These are phyloP conservation scores for Helarctos malayanus DNA, from an alignment of 2,797 vertebrate genomes.

Conservation along the genomic window DNA sequence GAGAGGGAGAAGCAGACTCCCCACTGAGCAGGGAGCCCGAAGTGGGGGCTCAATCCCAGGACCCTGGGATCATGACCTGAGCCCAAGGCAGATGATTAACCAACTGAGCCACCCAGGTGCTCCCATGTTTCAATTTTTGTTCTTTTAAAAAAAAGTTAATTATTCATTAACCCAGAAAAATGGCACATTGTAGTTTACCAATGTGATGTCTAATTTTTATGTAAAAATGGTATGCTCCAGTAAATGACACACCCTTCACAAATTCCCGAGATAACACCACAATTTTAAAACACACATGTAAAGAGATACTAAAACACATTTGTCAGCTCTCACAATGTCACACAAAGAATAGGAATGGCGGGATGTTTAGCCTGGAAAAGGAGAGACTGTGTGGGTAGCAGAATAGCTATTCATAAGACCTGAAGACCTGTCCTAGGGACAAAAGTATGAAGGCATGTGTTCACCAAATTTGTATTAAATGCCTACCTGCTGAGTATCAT, in stretches of 20 bases:
- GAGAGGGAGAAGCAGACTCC: not conserved
- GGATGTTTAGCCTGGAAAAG: not conserved
- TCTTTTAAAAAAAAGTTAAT: constrained; percentile 39
- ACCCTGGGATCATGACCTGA: too few species aligned
- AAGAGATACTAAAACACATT: not conserved
- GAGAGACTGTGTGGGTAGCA: not conserved
- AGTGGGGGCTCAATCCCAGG: too few species aligned
- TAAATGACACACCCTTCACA: constrained; percentile 32
- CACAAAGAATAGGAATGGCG: not conserved
- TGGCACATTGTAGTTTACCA: constrained; percentile 28
- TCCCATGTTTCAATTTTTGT: not conserved
- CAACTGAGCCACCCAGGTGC: too few species aligned
- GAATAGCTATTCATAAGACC: not conserved
- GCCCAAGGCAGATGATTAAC: too few species aligned
- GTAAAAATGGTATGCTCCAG: constrained; percentile 28
- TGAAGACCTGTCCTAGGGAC: not conserved
- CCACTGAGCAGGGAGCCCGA: not conserved
- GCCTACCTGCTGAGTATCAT: not conserved
- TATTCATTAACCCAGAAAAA: constrained; percentile 46
- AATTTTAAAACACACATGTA: not conserved
- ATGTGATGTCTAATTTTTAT: not conserved
- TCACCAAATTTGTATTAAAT: not conserved
- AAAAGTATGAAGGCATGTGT: not conserved
- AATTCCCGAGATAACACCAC: not conserved
- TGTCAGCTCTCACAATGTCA: not conserved